phyloP scores from a whole-genome alignment of 2,888 invertebrate genomes.

The Deilephila elpenor region DNA sequence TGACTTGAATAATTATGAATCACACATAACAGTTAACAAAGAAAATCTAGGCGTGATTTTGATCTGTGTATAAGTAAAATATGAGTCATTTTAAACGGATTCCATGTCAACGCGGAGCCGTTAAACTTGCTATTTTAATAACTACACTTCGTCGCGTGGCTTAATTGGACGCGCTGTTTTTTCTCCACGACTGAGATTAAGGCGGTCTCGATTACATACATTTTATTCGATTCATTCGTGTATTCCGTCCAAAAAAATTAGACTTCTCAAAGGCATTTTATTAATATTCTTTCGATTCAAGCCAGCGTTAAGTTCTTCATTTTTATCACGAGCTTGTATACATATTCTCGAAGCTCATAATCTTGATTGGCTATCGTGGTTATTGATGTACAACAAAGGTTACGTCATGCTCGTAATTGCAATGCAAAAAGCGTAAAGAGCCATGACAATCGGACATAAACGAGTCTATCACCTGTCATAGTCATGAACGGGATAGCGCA shows the following conservation, averaged over 20 bases:
- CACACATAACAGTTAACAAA: slow-evolving; percentile 24
- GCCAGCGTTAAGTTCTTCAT: background rate
- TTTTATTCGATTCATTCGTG: slow-evolving; percentile 49
- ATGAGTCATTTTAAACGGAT: slow-evolving; percentile 34
- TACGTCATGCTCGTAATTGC: slow-evolving; percentile 51
- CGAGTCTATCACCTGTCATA: slow-evolving; percentile 55
- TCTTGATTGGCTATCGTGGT: background rate
- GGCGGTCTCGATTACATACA: slow-evolving; percentile 54
- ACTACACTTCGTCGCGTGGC: slow-evolving; percentile 60
- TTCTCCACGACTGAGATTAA: slow-evolving; percentile 57
- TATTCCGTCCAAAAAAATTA: slow-evolving; percentile 32
- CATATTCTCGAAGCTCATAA: slow-evolving; percentile 18
- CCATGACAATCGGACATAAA: slow-evolving; percentile 48
- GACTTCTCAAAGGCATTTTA: background rate
- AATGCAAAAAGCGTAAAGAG: slow-evolving; percentile 50
- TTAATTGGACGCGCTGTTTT: slow-evolving; percentile 70
- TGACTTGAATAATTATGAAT: slow-evolving; percentile 38
- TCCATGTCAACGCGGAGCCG: slow-evolving; percentile 34
- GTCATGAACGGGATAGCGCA: slow-evolving; percentile 48
- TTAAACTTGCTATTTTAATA: slow-evolving; percentile 62
- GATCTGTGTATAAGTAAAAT: slow-evolving; percentile 21
- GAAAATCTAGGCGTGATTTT: slow-evolving; percentile 24
- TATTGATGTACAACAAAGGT: slow-evolving; percentile 42
- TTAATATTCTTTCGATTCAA: slow-evolving; percentile 1
- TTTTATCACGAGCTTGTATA: background rate